A percentile compares a stretch with the other conserved stretches of the same genome.
Evolutionary conservation across 2,888 invertebrate species (phyloP).

Genomic region (Aphelenchoides bicaudatus): DNA sequence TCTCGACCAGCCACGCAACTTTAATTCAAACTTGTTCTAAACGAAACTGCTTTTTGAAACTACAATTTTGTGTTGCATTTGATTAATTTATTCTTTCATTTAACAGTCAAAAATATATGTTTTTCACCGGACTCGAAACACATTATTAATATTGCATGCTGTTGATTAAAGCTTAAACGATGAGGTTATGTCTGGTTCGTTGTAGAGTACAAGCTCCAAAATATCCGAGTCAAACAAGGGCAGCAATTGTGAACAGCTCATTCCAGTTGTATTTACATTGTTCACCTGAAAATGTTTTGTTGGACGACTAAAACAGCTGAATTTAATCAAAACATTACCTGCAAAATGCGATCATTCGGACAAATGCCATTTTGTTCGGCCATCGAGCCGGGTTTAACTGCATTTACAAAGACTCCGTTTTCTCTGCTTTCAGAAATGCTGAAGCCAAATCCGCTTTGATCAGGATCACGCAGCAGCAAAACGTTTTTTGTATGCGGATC

Average conservation of each 20-base stretch:
- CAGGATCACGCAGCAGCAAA: slow-evolving; percentile 10
- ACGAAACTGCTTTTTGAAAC: not conserved
- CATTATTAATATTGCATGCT: too few relatives aligned
- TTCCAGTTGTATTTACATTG: slow-evolving; percentile 9
- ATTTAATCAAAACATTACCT: slow-evolving; percentile 1
- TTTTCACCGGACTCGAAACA: too few relatives aligned
- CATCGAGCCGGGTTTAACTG: slow-evolving; percentile 14
- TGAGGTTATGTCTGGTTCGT: not conserved
- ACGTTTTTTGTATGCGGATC: slow-evolving; percentile 17
- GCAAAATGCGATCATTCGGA: slow-evolving; percentile 1
- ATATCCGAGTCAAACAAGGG: slow-evolving; percentile 15
- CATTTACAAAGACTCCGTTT: slow-evolving; percentile 1
- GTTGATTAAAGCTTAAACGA: not conserved
- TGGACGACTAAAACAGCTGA: not conserved
- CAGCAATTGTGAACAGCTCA: slow-evolving; percentile 8
- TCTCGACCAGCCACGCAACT: not conserved
- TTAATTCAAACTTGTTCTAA: not conserved
- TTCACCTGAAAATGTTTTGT: slow-evolving; percentile 12
- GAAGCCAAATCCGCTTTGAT: slow-evolving; percentile 15
- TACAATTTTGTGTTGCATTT: not conserved
- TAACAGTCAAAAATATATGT: too few relatives aligned
- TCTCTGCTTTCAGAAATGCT: slow-evolving; percentile 14
- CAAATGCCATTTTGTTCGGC: slow-evolving; percentile 9
- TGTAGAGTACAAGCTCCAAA: slow-evolving; percentile 10
- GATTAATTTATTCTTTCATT: not conserved